These are phyloP conservation scores for Phacellophora camtschatica DNA, from an alignment of 30 jellyfish, hydroid and myxozoan genomes.

Conservation along the genomic window DNA sequence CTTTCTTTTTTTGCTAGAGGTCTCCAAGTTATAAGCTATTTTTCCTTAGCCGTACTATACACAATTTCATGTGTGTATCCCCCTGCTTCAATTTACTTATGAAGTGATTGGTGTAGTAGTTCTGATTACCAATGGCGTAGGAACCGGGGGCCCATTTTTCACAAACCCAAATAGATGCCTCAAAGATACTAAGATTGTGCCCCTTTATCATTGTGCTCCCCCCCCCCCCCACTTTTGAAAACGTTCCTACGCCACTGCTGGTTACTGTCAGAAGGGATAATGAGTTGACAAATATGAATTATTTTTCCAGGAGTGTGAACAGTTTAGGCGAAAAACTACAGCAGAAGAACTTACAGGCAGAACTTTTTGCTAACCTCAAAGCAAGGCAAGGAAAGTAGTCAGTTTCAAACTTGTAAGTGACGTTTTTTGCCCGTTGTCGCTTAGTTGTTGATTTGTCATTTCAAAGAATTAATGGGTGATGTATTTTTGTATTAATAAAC, in stretches of 20 bases:
- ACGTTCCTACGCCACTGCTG: neutral
- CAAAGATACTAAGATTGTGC: too few relatives aligned
- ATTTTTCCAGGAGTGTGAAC: conserved; percentile 59
- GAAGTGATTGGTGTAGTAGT: too few relatives aligned
- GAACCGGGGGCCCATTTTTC: too few relatives aligned
- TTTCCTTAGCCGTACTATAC: too few relatives aligned
- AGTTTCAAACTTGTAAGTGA: neutral
- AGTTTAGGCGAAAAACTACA: conserved; percentile 58
- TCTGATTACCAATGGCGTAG: too few relatives aligned
- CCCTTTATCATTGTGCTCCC: too few relatives aligned
- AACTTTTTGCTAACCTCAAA: conserved; percentile 71
- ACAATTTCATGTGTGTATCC: too few relatives aligned
- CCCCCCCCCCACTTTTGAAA: too few relatives aligned
- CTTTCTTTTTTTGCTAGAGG: too few relatives aligned
- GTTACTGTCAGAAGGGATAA: neutral
- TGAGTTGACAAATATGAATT: neutral
- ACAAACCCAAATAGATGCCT: too few relatives aligned
- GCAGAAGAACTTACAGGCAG: conserved; percentile 84
- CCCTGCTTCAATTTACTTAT: too few relatives aligned
- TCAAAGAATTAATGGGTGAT: conserved; percentile 23
- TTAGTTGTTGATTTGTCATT: conserved; percentile 17
- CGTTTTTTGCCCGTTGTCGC: neutral
- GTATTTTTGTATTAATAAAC: conserved; percentile 35
- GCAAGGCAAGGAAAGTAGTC: conserved; percentile 63
- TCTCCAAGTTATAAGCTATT: too few relatives aligned